Evolutionary conservation across 2,113 vertebrate species (phyloP).

Genomic region (Ardeotis arabs): DNA sequence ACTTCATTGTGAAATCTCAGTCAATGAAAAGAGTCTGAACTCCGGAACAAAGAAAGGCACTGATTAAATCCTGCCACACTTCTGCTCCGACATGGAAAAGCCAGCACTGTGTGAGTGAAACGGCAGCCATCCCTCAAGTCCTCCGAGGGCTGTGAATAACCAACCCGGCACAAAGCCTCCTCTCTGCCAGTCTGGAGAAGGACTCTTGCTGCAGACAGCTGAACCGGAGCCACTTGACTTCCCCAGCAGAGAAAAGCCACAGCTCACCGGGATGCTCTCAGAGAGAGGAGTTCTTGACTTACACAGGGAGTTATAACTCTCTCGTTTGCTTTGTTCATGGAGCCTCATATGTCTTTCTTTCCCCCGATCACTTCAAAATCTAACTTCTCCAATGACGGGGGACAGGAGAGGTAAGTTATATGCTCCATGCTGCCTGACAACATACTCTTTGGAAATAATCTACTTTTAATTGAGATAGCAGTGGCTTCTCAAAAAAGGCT

Average conservation of each 20-base stretch:
- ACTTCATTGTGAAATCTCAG: neutral
- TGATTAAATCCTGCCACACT: neutral
- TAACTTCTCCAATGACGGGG: neutral
- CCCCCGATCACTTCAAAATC: neutral
- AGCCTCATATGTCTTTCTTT: neutral
- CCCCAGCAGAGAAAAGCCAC: neutral
- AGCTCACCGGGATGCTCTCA: fast-evolving
- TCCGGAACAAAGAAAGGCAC: neutral
- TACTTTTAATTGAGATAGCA: neutral
- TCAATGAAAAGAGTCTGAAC: neutral
- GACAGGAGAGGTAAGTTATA: neutral
- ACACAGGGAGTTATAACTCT: neutral
- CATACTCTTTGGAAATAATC: neutral
- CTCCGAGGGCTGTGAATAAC: neutral
- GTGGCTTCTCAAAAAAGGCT: neutral
- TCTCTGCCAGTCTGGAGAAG: neutral
- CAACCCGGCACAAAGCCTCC: neutral
- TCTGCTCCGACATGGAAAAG: neutral
- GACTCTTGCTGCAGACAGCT: neutral
- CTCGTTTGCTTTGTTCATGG: neutral
- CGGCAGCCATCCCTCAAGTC: neutral
- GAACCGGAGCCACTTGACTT: neutral
- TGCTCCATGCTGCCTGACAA: neutral
- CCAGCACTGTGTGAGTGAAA: neutral
- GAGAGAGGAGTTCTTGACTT: neutral